Percentiles rank a stretch among this genome's conserved stretches.
Conservation (phyloP, 1,140 invertebrate genomes). For the Cyrtorhinus lividipennis region DNA sequence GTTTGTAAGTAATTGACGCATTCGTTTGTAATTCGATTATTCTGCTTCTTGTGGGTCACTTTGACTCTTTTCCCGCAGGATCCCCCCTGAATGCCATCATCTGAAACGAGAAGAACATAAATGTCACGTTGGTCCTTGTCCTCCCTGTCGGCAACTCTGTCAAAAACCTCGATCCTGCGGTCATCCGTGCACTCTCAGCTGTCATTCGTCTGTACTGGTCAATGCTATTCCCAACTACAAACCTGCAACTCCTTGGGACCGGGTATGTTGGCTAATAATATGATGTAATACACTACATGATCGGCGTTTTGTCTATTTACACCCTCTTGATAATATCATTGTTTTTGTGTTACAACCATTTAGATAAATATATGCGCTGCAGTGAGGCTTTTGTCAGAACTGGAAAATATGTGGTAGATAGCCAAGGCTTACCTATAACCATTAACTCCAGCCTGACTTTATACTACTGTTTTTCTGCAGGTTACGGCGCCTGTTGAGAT, state of each 20-base stretch:
- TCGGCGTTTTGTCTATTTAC: no score
- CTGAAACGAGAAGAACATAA: conserved; percentile 50
- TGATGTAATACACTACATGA: no score
- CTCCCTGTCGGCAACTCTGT: conserved; percentile 64
- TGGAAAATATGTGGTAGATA: no score
- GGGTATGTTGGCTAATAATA: no score
- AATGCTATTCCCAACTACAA: conserved; percentile 38
- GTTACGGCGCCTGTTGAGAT: conserved; percentile 39
- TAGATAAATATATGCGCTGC: no score
- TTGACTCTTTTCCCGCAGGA: conserved; percentile 32
- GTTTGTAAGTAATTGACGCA: conserved; percentile 36
- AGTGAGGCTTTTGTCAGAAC: no score
- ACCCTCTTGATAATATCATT: no score
- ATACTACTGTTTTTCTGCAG: conserved; percentile 21
- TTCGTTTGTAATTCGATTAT: neutral
- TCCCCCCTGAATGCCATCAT: conserved; percentile 64
- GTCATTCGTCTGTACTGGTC: conserved; percentile 65
- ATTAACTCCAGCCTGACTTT: no score
- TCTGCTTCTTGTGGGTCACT: neutral
- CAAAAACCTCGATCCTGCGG: conserved; percentile 46
- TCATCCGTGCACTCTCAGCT: conserved; percentile 57
- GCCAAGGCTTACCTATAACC: no score
- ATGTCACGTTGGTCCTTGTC: conserved; percentile 80
- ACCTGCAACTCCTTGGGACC: conserved; percentile 61
- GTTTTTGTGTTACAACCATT: no score